Evolutionary conservation across 2,888 invertebrate genomes (phyloP), one percentile per base, ranked within the genome.

Genomic region (Eumerus sabulonum): DNA sequence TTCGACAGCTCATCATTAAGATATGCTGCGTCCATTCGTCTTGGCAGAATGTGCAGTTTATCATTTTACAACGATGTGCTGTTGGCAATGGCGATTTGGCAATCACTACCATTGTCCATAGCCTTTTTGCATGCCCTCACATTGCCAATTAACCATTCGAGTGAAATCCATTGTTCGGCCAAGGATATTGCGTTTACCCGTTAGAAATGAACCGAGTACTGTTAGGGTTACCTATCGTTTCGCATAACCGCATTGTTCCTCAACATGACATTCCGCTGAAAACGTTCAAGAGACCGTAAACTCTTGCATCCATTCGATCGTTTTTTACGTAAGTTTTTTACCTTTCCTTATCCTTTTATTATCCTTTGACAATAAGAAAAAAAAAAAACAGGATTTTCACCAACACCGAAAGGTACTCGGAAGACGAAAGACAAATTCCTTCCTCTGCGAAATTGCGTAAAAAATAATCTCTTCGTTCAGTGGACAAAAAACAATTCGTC

Each of bases 171-270:
- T 70, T 79, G 68, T 79, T 14, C 2, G 11, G 53, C 45, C 66
- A 76, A 81, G 81, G 76, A 70, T 81, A 63, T 76, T 76, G 27
- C 70, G 64, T 81, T 76, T 71, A 81, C 81, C 81, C 81, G 81
- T 81, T 81, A 81, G 76, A 76, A 71, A 45, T 70, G 56, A 76
- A 62, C 59, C 44, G 50, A 14, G 63, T 63, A 67, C 77, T 63
- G 62, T 66, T 71, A 66, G 67, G 47, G 45, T 68, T 68, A 40
- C 19, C 27, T 27, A 27, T 27, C 7, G 27, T 35, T 35, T 57
- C 14, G 50, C 42, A 56, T 40, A 40, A 14, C n/a, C 35, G 40
- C 11, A 72, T 72, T 72, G 76, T 74, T 27, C 14, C 42, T 9
- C 1, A 1, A 4, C 18, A n/a, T 13, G 13, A 16, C n/a, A 40